A percentile compares a stretch with the other conserved stretches of the same genome.
Evolutionary conservation across 2,797 vertebrate genomes (phyloP).

Genomic region (Acestrorhynchus altus): DNA sequence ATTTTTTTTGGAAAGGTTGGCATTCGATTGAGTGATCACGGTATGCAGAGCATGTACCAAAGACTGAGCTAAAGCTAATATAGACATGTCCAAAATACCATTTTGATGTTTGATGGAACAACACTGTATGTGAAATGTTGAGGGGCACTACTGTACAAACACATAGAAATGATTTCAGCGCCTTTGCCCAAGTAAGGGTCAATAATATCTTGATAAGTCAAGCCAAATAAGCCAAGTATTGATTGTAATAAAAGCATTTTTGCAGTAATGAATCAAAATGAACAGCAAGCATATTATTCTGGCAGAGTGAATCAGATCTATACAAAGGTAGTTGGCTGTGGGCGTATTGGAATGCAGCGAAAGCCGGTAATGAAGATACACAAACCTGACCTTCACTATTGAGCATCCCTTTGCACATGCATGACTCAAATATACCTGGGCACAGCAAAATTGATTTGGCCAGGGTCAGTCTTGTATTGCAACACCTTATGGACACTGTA

Average conservation of each 20-base stretch:
- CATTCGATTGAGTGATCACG: no score
- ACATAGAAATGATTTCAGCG: background rate
- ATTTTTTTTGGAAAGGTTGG: no score
- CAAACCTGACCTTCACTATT: conserved; percentile 21
- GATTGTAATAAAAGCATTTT: conserved; percentile 24
- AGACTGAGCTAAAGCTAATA: no score
- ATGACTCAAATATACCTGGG: conserved; percentile 17
- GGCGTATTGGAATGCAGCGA: background rate
- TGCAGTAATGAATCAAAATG: conserved; percentile 28
- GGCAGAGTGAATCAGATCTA: conserved; percentile 17
- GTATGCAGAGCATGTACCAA: no score
- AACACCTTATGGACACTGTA: conserved; percentile 26
- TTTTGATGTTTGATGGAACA: background rate
- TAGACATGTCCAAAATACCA: no score
- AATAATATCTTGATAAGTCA: conserved; percentile 3
- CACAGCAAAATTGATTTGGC: conserved; percentile 23
- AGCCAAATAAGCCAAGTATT: conserved; percentile 16
- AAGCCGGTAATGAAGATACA: conserved; percentile 20
- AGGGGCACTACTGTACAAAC: background rate
- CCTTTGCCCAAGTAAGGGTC: background rate
- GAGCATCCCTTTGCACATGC: conserved; percentile 19
- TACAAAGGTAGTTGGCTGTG: conserved; percentile 19
- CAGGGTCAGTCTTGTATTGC: conserved; percentile 16
- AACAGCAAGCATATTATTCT: conserved; percentile 16
- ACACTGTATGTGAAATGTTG: background rate